Conservation (phyloP, 2,888 invertebrate species). For the Atrina japonica region DNA sequence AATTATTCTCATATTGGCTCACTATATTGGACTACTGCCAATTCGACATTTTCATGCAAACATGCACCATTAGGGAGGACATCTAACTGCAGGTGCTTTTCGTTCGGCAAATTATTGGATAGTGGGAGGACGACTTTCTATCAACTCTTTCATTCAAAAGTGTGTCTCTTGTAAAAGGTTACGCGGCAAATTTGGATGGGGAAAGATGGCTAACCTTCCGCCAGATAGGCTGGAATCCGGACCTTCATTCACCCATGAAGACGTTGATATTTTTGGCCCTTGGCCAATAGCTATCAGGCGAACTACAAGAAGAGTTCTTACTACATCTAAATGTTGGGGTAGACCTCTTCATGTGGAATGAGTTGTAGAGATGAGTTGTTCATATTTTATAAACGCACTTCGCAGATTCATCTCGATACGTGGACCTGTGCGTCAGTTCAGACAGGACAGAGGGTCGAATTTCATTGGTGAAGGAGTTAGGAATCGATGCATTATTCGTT, state of each 20-base stretch:
- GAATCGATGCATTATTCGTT: constrained; percentile 10
- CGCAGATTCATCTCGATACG: constrained; percentile 35
- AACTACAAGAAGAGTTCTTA: constrained; percentile 21
- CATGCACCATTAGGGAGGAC: constrained; percentile 50
- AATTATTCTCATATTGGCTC: constrained; percentile 30
- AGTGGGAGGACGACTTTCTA: constrained; percentile 29
- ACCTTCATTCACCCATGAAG: constrained; percentile 49
- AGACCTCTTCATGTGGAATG: constrained; percentile 50
- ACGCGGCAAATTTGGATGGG: constrained; percentile 22
- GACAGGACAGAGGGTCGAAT: constrained; percentile 34
- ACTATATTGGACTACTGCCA: constrained; percentile 40
- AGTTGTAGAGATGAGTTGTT: constrained; percentile 40
- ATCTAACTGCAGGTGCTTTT: constrained; percentile 47
- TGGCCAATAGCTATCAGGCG: constrained; percentile 33
- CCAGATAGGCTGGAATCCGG: constrained; percentile 28
- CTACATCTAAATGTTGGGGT: constrained; percentile 44
- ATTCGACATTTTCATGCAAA: constrained; percentile 41
- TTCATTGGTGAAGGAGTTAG: constrained; percentile 36
- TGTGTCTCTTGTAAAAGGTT: constrained; percentile 34
- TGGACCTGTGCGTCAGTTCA: constrained; percentile 5
- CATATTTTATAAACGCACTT: constrained; percentile 42
- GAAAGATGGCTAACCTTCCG: constrained; percentile 42
- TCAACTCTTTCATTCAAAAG: constrained; percentile 33
- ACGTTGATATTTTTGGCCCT: constrained; percentile 48
- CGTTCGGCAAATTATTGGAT: constrained; percentile 51